Percentiles rank a stretch among this genome's conserved stretches.
Evolutionary conservation across 2,888 invertebrate genomes (phyloP).

Genomic region (Epinotia ramella): DNA sequence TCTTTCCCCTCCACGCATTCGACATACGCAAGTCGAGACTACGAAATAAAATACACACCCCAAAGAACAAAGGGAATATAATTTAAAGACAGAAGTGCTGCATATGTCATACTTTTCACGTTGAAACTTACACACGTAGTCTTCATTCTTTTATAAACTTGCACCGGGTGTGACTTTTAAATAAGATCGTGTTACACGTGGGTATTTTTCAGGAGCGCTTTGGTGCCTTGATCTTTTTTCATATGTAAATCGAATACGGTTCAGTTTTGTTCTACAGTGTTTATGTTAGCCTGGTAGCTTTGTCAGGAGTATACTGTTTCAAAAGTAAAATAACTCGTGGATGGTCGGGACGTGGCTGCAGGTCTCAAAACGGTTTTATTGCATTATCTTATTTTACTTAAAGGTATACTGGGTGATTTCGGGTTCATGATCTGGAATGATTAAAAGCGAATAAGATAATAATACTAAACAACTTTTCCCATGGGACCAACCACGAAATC

Average conservation of each 20-base stretch:
- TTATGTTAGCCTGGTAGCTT: conserved; percentile 41
- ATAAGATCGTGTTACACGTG: conserved; percentile 68
- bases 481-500: too few relatives aligned
- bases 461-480: too few relatives aligned
- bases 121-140: conserved; percentile 56
- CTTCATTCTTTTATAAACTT: conserved; percentile 62
- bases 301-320: conserved; percentile 39
- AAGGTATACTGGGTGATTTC: too few relatives aligned
- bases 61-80: conserved; percentile 50
- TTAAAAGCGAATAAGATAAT: too few relatives aligned
- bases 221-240: conserved; percentile 65
- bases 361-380: not conserved
- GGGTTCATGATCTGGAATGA: too few relatives aligned
- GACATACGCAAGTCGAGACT: conserved; percentile 31
- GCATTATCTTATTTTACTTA: not conserved
- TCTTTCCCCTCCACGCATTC: not conserved
- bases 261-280: conserved; percentile 49
- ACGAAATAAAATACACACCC: conserved; percentile 37
- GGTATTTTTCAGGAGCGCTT: conserved; percentile 61
- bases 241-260: conserved; percentile 70
- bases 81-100: conserved; percentile 57
- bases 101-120: conserved; percentile 56
- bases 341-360: not conserved
- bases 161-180: conserved; percentile 72
- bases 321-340: conserved; percentile 21